Evolutionary conservation across 35 echinoderm and acorn worm species (phyloP).

Genomic region (Apostichopus parvimensis): DNA sequence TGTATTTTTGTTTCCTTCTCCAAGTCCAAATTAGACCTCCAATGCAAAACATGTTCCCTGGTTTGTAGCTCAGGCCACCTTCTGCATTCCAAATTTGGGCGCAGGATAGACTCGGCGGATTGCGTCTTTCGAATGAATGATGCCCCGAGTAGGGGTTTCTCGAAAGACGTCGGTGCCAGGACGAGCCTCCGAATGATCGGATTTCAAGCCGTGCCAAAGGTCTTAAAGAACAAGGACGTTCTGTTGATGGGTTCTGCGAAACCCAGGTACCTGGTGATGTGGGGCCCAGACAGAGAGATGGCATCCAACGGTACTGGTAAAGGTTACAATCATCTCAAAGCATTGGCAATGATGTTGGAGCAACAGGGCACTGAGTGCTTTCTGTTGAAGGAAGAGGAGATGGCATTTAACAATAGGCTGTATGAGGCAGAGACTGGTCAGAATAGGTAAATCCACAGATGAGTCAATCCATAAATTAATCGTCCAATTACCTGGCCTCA

Average conservation of each 20-base stretch:
- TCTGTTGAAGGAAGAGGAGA: constrained; percentile 61
- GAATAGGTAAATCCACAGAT: constrained; percentile 61
- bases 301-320: constrained; percentile 60
- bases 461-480: background rate
- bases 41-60: constrained; percentile 66
- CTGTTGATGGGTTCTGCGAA: constrained; percentile 39
- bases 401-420: constrained; percentile 61
- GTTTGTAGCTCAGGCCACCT: constrained; percentile 82
- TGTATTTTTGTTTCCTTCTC: background rate
- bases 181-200: constrained; percentile 73
- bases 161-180: constrained; percentile 66
- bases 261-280: constrained; percentile 67
- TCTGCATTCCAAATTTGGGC: constrained; percentile 58
- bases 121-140: constrained; percentile 90
- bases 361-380: constrained; percentile 49
- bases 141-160: constrained; percentile 63
- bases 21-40: constrained; percentile 49
- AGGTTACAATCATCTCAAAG: constrained; percentile 61
- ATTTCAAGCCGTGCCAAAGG: constrained; percentile 40
- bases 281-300: constrained; percentile 64
- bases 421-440: constrained; percentile 75
- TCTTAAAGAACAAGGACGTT: constrained; percentile 2
- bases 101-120: constrained; percentile 78
- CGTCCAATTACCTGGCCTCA: too few relatives aligned
- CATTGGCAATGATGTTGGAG: constrained; percentile 39